Percentiles rank a stretch among this genome's conserved stretches.
Evolutionary conservation across 2,113 vertebrate species (phyloP).

Genomic region (Romanogobio albipinnatus): DNA sequence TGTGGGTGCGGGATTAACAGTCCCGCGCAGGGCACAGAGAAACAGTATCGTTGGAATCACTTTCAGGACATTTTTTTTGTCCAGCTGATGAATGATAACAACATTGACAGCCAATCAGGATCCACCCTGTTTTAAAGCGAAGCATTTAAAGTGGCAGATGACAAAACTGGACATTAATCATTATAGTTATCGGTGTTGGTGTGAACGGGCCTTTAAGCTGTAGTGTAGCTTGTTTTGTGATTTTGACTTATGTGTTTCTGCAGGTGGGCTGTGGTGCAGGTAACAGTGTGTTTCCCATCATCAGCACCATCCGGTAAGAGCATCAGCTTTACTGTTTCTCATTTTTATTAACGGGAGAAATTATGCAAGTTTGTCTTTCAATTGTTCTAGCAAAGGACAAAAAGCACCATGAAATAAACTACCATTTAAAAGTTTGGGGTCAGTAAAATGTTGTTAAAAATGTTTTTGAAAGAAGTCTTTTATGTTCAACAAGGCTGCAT

Average conservation of each 20-base stretch:
- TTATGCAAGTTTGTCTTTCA: not conserved
- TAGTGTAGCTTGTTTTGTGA: not conserved
- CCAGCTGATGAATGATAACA: no score
- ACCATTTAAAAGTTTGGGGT: not conserved
- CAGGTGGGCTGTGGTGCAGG: slow-evolving; percentile 93
- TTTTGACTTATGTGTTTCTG: slow-evolving; percentile 54
- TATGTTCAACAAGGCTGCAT: not conserved
- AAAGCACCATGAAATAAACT: not conserved
- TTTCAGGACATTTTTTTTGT: no score
- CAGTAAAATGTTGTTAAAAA: not conserved
- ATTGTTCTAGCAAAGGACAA: not conserved
- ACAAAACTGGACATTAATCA: no score
- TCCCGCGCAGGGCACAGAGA: no score
- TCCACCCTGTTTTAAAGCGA: no score
- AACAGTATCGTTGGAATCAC: no score
- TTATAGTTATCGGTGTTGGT: no score
- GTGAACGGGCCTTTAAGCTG: no score
- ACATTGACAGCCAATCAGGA: no score
- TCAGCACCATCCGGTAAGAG: slow-evolving; percentile 82
- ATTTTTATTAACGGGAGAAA: not conserved
- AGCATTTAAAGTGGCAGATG: no score
- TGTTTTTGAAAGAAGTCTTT: not conserved
- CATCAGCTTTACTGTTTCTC: not conserved
- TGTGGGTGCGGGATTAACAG: no score
- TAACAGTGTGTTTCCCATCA: slow-evolving; percentile 91